Base-by-base conservation (phyloP, 2,797 vertebrate genomes). In the Falco novaeseelandiae region DNA sequence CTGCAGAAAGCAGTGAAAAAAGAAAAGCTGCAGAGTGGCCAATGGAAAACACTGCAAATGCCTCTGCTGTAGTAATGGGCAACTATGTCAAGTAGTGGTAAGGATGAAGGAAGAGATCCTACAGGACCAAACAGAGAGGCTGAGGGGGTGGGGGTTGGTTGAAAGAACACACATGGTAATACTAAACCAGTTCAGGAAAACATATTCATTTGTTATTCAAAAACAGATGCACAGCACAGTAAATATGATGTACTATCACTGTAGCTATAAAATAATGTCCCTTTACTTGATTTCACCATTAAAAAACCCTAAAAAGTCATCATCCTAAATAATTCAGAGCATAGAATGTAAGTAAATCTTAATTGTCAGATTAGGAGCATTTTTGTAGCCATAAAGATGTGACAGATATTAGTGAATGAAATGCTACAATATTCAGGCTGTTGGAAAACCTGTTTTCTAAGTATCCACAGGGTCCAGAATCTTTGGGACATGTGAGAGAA, bases 1-100 rank as follows among this genome's bases (percentile, higher is more conserved):
- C 73, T 91, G n/a, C 51, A 76, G 65, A 46, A 93, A 70, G 30
- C 38, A 88, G 19, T 29, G 76, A 78, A 83, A 91, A 23, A 46
- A 88, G 72, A 88, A 95, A 74, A 92, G 40, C 69, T 58, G 16
- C 49, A 77, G 66, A 83, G n/a, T 14, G 25, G 74, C 20, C 94
- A 36, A 49, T 23, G 44, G 54, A 55, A 93, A 90, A 87, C 8
- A 62, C 21, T 2, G 2, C 46, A 71, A 71, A 34, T 15, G 25
- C 23, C 25, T 82, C 58, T 89, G 34, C 30, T 5, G 6, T 32
- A 58, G 9, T 55, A 55, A 90, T 2, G 8, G 58, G 12, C 54
- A 81, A 15, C 29, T 58, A 26, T 18, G 59, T 20, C 32, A 54
- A 78, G n/a, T 38, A 80, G 8, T 2, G 1, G 34, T 27, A 62